A percentile compares a stretch with the other conserved stretches of the same genome.
phyloP scores from a whole-genome alignment of 92 coral and sea anemone genomes.

The Epizoanthus rinbou region DNA sequence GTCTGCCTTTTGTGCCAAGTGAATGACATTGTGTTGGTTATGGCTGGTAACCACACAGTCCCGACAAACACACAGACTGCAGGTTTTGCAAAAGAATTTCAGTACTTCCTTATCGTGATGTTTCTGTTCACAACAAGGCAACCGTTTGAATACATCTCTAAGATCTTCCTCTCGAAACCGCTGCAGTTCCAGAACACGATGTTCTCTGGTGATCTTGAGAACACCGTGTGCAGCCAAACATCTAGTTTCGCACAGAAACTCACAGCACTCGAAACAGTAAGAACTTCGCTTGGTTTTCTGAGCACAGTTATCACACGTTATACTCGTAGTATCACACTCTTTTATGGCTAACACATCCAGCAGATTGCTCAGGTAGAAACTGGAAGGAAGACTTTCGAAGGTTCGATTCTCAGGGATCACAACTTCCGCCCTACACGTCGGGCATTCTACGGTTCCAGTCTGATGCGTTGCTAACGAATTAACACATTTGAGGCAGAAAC shows the following conservation, averaged over 20 bases:
- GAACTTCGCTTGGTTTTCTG: slow-evolving; percentile 34
- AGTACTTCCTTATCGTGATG: slow-evolving; percentile 46
- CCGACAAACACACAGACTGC: slow-evolving; percentile 45
- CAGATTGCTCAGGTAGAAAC: slow-evolving; percentile 55
- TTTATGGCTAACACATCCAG: slow-evolving; percentile 51
- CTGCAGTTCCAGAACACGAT: slow-evolving; percentile 43
- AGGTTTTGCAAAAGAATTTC: slow-evolving; percentile 47
- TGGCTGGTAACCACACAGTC: slow-evolving; percentile 43
- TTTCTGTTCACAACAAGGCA: slow-evolving; percentile 43
- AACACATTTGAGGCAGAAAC: slow-evolving; percentile 51
- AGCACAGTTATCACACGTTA: slow-evolving; percentile 47
- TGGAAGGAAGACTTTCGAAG: slow-evolving; percentile 40
- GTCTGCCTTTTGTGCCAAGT: slow-evolving; percentile 36
- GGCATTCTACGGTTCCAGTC: slow-evolving; percentile 38
- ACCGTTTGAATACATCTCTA: slow-evolving; percentile 35
- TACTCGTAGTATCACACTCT: slow-evolving; percentile 32
- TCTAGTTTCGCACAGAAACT: slow-evolving; percentile 36
- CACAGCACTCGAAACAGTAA: slow-evolving; percentile 51
- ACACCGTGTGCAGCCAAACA: slow-evolving; percentile 42
- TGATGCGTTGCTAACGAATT: slow-evolving; percentile 38
- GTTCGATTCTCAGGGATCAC: slow-evolving; percentile 36
- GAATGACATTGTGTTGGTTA: slow-evolving; percentile 40
- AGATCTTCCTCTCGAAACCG: slow-evolving; percentile 33
- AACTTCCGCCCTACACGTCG: slow-evolving; percentile 29
- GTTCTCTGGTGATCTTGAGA: slow-evolving; percentile 14